Evolutionary conservation across 2,888 invertebrate species (phyloP), one percentile per base, ranked within the genome.

Genomic region (Conus canariensis): DNA sequence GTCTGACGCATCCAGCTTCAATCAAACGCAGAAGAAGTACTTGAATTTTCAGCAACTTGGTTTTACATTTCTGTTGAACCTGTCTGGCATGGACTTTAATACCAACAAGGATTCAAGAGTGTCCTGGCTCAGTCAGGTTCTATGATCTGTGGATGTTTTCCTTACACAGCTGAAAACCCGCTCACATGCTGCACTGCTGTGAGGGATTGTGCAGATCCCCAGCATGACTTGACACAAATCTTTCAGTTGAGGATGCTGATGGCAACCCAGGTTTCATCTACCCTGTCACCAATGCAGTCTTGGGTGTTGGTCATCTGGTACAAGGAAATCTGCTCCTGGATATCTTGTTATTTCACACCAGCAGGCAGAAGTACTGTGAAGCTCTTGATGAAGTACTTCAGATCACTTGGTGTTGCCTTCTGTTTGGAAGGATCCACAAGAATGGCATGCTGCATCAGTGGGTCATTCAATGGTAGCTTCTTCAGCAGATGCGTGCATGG

Each of bases 181-280:
- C 19, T 77, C 77, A 77, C 77, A 77, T n/a, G 77, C n/a, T 25
- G 77, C 77, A 77, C 77, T 77, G 77, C 77, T 77, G 64, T 64
- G 64, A 64, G 64, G 64, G 64, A 64, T 64, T 64, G 64, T 64
- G 64, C 64, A 64, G 64, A 64, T 64, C 60, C 60, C 60, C 4
- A 64, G 60, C 60, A 64, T 64, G 60, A 64, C 60, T 64, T 16
- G 60, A 64, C 60, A 64, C 16, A 64, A 64, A 10, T 64, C 60
- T 16, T 64, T 64, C 12, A 64, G 60, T 22, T 6, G 5, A 25
- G 77, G 77, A 30, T 77, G 25, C 30, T 77, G 25, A 77, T 30
- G 25, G 25, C 77, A 25, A 30, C 77, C 77, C 77, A 77, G 77
- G 30, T 64, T 64, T 64, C 64, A 64, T 64, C 64, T 64, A 7